Base-by-base conservation (phyloP, 2,888 invertebrate species). In the Camponotus fellah region DNA sequence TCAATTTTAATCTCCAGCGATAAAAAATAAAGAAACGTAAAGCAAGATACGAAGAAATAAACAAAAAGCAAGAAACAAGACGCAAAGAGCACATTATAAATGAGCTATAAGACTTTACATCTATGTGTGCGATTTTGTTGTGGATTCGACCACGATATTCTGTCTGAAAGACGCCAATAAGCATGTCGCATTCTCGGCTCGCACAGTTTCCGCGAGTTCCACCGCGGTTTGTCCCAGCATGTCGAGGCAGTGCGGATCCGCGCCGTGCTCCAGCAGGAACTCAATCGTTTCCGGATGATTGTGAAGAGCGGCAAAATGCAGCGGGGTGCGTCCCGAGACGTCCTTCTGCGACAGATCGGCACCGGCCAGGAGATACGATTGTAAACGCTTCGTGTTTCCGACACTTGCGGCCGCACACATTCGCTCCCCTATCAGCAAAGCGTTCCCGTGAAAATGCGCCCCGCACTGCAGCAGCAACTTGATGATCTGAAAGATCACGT, bases 381-480 rank as follows among this genome's bases (percentile, higher is more conserved):
- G 94, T 14, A 98, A 92, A 32, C 96, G 96, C 4, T 92, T 93
- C 1, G 96, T 76, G 12, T 96, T 95, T 0, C 97, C 97, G 12
- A 95, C 95, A 2, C 96, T 96, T 0, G 97, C 97, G 0, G 97
- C 97, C 0, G 95, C 91, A 8, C 97, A 97, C 76, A 98, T 94
- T 90, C 97, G 96, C 87, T 97, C 97, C 0, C 97, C 97, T 0
- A 97, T 94, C 0, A 95, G 94, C 43, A 96, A 95, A 0, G 96
- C 95, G 0, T 96, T 96, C 10, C 95, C 96, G 0, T 96, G 96
- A 34, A 98, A 93, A 91, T 97, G 97, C 1, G 98, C 98, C 0
- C 98, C 98, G 89, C 98, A 97, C 89, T 96, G 96, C 14, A 96
- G 95, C 0, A 98, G 95, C 1, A 97, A 88, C 34, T 96, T 95